A percentile compares a stretch with the other conserved stretches of the same genome.
Evolutionary conservation across 2,797 vertebrate genomes (phyloP).

Genomic region (Pseudochirops cupreus): DNA sequence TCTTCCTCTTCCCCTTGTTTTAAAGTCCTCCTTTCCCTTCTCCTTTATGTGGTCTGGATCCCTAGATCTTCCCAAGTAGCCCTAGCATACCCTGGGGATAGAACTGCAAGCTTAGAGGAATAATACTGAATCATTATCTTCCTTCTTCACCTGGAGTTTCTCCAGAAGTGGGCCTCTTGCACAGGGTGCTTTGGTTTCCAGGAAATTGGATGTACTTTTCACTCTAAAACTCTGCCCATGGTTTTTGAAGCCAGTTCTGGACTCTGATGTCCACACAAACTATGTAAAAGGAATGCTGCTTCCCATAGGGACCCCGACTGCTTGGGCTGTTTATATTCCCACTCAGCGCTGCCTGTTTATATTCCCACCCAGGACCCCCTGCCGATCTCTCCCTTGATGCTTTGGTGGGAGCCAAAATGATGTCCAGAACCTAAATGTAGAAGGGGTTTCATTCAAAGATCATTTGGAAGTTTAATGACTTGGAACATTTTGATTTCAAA

Average conservation of each 20-base stretch:
- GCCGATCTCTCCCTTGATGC: constrained; percentile 39
- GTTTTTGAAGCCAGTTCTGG: neutral
- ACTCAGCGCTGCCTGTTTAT: constrained; percentile 44
- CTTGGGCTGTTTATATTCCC: constrained; percentile 50
- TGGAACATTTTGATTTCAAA: constrained; percentile 82
- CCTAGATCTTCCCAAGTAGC: neutral
- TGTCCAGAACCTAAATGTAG: constrained; percentile 43
- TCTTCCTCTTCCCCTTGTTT: neutral
- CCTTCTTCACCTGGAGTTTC: neutral
- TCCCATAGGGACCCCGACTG: neutral
- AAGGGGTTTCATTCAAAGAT: constrained; percentile 61
- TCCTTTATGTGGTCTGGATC: neutral
- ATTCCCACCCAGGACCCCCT: constrained; percentile 62
- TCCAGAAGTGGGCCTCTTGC: neutral
- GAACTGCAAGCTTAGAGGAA: neutral
- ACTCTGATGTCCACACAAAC: constrained; percentile 52
- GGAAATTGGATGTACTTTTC: neutral
- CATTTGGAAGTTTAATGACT: constrained; percentile 79
- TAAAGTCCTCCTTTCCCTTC: neutral
- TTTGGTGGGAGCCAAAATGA: constrained; percentile 55
- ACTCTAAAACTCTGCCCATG: neutral
- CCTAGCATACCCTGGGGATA: neutral
- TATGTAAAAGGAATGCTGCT: neutral
- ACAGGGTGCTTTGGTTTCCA: neutral
- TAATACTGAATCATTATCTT: neutral